Evolutionary conservation across 2,888 invertebrate species (phyloP), one percentile per base, ranked within the genome.

Genomic region (Trachelus troglodyta): DNA sequence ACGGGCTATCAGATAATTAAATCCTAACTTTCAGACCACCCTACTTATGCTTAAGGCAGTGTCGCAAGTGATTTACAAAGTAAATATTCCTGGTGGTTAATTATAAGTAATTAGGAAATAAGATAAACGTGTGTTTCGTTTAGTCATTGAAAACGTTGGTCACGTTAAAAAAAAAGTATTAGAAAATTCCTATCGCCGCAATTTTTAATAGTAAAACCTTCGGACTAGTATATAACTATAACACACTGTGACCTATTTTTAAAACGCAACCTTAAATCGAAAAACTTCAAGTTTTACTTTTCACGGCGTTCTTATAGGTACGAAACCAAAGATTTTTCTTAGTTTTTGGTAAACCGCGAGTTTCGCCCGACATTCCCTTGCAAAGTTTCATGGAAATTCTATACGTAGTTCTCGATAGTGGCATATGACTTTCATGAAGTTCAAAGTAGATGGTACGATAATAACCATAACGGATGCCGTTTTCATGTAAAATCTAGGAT

Each of bases 161-260:
- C 92, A 93, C 88, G 93, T 95, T 86, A 94, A 94, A 33, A 96
- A 35, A 3, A 35, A 12, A 0, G 92, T 96, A 75, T 94, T 95
- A 37, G 96, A 96, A 3, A 3, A 92, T 96, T 74, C 96, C 96
- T 84, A 94, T 95, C 11, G 95, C 95, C 69, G 94, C 95, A 40
- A 93, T 95, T 77, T 95, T 96, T 85, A 94, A 95, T 87, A 95
- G 40, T 6, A 40, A 95, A 1, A 95, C 95, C 1, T 92, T 96
- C 69, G 94, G 77, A 74, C 94, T 94, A 78, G 94, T 76, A 93
- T 94, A 84, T 15, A 40, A 6, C 11, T 30, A 12, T 30, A 33
- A 30, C 9, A 12, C 30, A 3, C 11, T 30, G 11, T 4, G 69
- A 40, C 4, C 4, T 15, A 15, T 15, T 40, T 40, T 40, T 6